These are phyloP conservation scores for Hestina assimilis DNA, from an alignment of 1,140 invertebrate genomes.

Conservation along the genomic window DNA sequence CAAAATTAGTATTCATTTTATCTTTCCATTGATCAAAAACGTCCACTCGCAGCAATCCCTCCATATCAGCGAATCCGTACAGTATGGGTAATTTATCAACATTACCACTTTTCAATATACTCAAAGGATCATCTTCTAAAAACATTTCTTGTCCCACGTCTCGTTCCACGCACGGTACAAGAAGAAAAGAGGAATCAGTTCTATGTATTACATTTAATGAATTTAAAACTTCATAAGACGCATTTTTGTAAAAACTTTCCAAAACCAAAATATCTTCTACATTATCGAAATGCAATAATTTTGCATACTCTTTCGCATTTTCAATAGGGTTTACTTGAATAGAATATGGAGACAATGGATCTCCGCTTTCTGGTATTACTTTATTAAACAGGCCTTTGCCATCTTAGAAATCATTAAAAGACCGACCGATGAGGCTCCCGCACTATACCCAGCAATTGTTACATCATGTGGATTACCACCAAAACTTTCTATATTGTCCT, in stretches of 20 bases:
- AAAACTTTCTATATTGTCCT: slow-evolving; percentile 45
- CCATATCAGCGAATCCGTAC: slow-evolving; percentile 50
- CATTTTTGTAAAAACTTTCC: slow-evolving; percentile 51
- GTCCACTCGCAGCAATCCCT: slow-evolving; percentile 38
- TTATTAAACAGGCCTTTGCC: slow-evolving; percentile 48
- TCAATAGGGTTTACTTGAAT: slow-evolving; percentile 44
- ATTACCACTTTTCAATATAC: slow-evolving; percentile 45
- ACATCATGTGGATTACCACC: slow-evolving; percentile 53
- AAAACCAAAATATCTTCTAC: slow-evolving; percentile 38
- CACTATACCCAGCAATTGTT: slow-evolving; percentile 46
- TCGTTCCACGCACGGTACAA: slow-evolving; percentile 53
- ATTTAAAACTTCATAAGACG: slow-evolving; percentile 35
- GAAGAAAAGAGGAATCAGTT: slow-evolving; percentile 34
- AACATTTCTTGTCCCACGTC: slow-evolving; percentile 44
- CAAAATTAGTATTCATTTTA: slow-evolving; percentile 54
- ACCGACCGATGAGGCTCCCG: slow-evolving; percentile 40
- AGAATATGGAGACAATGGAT: slow-evolving; percentile 29
- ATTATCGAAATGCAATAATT: slow-evolving; percentile 34
- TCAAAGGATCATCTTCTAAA: slow-evolving; percentile 41
- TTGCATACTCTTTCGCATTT: slow-evolving; percentile 44
- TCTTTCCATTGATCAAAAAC: slow-evolving; percentile 44
- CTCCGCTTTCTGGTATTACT: slow-evolving; percentile 53
- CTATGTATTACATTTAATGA: slow-evolving; percentile 17
- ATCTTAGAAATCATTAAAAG: slow-evolving; percentile 41
- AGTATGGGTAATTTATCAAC: slow-evolving; percentile 47